Conservation (phyloP, 2,797 vertebrate species). For the Sphenodon punctatus region DNA sequence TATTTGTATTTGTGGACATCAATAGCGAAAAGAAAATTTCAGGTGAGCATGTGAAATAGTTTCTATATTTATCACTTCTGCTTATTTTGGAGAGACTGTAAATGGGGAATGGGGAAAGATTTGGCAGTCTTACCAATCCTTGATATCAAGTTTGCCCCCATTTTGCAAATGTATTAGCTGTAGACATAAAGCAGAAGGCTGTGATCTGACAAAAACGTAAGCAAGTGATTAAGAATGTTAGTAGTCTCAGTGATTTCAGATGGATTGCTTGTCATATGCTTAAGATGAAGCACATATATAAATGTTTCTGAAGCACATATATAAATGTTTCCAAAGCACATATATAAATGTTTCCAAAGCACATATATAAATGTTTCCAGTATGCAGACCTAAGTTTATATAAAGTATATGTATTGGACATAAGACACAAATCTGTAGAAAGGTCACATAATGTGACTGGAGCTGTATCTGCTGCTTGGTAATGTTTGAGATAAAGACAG, state of each 20-base stretch:
- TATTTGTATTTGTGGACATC: too few relatives aligned
- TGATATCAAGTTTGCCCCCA: not conserved
- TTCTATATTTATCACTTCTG: not conserved
- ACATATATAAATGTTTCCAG: not conserved
- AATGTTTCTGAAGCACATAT: too few relatives aligned
- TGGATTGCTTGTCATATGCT: not conserved
- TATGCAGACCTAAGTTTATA: not conserved
- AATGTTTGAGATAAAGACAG: not conserved
- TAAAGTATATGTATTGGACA: not conserved
- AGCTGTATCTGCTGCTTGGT: not conserved
- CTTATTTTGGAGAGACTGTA: not conserved
- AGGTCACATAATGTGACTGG: not conserved
- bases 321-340: too few relatives aligned
- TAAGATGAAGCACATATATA: conserved; percentile 15
- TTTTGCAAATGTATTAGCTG: conserved; percentile 8
- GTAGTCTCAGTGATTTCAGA: conserved; percentile 6
- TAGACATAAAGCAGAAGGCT: not conserved
- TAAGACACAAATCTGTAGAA: not conserved
- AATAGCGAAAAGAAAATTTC: not conserved
- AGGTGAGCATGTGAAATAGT: not conserved
- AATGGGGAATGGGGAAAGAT: not conserved
- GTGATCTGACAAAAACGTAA: not conserved
- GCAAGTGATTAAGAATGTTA: conserved; percentile 10
- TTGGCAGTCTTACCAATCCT: conserved; percentile 1
- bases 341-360: too few relatives aligned